Percentiles rank a stretch among this genome's conserved stretches.
Conservation (phyloP, 2,113 vertebrate genomes). For the Phaethon lepturus region DNA sequence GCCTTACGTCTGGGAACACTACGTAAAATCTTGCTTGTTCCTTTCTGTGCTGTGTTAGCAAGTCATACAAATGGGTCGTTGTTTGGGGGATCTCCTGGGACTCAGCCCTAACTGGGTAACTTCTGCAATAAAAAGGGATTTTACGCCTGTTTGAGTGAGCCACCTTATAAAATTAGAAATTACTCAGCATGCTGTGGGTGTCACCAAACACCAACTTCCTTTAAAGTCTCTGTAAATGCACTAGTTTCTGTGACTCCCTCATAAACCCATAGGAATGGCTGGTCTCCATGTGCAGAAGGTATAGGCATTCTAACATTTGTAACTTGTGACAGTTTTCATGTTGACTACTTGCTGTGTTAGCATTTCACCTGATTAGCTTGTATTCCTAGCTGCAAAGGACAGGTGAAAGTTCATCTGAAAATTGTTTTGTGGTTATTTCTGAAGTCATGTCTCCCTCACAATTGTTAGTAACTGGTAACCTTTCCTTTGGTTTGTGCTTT, state of each 20-base stretch:
- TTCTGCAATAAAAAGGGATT: neutral
- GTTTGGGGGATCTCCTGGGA: neutral
- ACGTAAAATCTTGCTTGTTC: neutral
- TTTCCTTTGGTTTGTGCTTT: neutral
- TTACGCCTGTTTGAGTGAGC: neutral
- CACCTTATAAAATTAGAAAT: neutral
- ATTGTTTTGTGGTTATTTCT: neutral
- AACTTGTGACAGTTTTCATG: neutral
- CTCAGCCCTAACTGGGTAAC: neutral
- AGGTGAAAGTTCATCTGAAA: neutral
- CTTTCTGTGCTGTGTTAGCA: neutral
- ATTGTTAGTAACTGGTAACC: neutral
- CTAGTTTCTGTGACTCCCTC: neutral
- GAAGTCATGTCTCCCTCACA: neutral
- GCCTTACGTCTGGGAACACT: neutral
- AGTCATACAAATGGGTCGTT: too few species aligned
- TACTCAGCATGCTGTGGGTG: neutral
- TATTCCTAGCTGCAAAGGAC: neutral
- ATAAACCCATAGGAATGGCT: neutral
- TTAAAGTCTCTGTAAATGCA: neutral
- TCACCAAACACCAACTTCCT: neutral
- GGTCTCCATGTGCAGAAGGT: rapidly evolving
- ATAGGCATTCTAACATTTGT: too few species aligned
- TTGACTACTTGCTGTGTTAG: neutral
- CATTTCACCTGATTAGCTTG: neutral